Conservation (phyloP, 2,888 invertebrate genomes). For the Abscondita cerata region DNA sequence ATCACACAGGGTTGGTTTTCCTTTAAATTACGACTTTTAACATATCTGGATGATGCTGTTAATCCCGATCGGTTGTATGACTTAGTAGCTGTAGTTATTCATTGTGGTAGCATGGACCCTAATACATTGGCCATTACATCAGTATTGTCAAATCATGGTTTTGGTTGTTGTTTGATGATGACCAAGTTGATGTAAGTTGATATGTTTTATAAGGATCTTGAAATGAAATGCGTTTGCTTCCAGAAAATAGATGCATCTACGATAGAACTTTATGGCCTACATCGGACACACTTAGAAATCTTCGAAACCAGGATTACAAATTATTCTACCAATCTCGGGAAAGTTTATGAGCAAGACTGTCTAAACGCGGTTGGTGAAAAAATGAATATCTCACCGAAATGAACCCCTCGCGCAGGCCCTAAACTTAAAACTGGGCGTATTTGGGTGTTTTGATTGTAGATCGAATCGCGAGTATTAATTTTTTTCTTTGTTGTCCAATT, state of each 20-base stretch:
- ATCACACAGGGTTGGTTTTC: slow-evolving; percentile 99
- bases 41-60: slow-evolving; percentile 97
- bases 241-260: slow-evolving; percentile 99
- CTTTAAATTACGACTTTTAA: slow-evolving; percentile 94
- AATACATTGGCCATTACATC: slow-evolving; percentile 99
- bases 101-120: slow-evolving; percentile 91
- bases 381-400: neutral
- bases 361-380: slow-evolving; percentile 15
- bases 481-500: slow-evolving; percentile 24
- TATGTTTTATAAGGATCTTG: too few relatives aligned
- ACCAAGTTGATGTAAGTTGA: slow-evolving; percentile 99
- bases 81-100: slow-evolving; percentile 98
- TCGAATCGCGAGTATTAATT: slow-evolving; percentile 22
- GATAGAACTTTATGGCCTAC: slow-evolving; percentile 99
- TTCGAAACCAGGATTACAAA: slow-evolving; percentile 99
- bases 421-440: slow-evolving; percentile 3
- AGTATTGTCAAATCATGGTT: slow-evolving; percentile 99
- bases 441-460: slow-evolving; percentile 23
- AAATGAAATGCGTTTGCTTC: too few relatives aligned
- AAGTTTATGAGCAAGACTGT: slow-evolving; percentile 47
- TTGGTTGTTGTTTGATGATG: slow-evolving; percentile 99
- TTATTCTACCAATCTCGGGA: slow-evolving; percentile 93
- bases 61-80: slow-evolving; percentile 98
- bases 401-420: slow-evolving; percentile 5
- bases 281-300: slow-evolving; percentile 98